A percentile compares a stretch with the other conserved stretches of the same genome.
These are phyloP conservation scores for Astreopora myriophthalma DNA, from an alignment of 64 coral and sea anemone species.

Conservation along the genomic window DNA sequence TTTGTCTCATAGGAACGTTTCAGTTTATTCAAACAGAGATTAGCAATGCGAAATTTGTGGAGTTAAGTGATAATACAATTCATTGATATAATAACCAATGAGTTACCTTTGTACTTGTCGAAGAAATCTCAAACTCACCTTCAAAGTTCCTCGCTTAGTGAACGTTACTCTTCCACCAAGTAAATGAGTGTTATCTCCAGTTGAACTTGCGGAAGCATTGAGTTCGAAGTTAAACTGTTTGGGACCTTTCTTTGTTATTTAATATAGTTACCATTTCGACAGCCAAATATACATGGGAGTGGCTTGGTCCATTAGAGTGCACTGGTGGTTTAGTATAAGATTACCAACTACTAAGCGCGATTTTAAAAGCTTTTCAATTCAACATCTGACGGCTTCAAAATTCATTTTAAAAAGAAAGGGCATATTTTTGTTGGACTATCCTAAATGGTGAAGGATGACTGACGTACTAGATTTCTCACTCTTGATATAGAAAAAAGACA, in stretches of 20 bases:
- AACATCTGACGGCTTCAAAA: constrained; percentile 31
- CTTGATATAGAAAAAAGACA: neutral
- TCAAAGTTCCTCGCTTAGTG: neutral
- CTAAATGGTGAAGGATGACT: neutral
- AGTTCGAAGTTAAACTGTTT: neutral
- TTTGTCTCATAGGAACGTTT: too few species aligned
- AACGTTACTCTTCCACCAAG: neutral
- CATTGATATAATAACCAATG: neutral
- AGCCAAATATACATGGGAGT: constrained; percentile 16
- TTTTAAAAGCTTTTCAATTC: constrained; percentile 19
- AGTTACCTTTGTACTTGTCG: neutral
- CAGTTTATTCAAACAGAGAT: too few species aligned
- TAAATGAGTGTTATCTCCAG: too few species aligned
- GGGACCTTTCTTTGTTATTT: constrained; percentile 23
- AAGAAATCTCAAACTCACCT: neutral
- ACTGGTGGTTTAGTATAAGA: constrained; percentile 26
- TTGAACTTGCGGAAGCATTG: neutral
- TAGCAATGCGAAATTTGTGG: neutral
- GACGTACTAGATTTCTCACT: neutral
- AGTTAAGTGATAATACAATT: neutral
- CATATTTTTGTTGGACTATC: neutral
- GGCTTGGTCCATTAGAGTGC: constrained; percentile 7
- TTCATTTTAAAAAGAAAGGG: neutral
- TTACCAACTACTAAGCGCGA: neutral
- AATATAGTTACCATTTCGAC: constrained; percentile 31